These are phyloP conservation scores for Drosophila lacteicornis DNA, from an alignment of 1,140 invertebrate species.

Conservation along the genomic window DNA sequence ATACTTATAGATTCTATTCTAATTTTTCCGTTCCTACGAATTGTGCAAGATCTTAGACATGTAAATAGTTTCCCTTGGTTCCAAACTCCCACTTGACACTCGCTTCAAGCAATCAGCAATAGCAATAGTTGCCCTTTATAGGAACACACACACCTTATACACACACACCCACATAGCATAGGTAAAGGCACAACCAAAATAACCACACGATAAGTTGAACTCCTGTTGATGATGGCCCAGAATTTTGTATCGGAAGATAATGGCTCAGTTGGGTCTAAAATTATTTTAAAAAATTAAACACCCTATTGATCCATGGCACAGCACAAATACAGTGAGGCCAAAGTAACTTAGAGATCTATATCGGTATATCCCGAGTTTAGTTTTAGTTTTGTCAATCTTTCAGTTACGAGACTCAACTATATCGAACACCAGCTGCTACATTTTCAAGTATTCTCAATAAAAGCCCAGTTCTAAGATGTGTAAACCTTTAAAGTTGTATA, in stretches of 20 bases:
- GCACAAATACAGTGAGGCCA: conserved; percentile 48
- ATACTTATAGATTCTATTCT: conserved; percentile 16
- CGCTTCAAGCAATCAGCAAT: conserved; percentile 51
- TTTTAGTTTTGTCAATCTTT: conserved; percentile 25
- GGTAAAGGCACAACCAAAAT: conserved; percentile 27
- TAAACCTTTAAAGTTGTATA: conserved; percentile 37
- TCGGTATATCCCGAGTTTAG: conserved; percentile 8
- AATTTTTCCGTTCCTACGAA: conserved; percentile 32
- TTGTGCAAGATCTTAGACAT: conserved; percentile 39
- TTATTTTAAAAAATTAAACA: not conserved
- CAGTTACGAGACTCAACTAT: conserved; percentile 42
- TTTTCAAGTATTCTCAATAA: conserved; percentile 37
- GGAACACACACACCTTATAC: conserved; percentile 26
- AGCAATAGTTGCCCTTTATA: conserved; percentile 31
- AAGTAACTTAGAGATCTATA: conserved; percentile 28
- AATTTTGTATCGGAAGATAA: conserved; percentile 23
- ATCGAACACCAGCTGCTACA: conserved; percentile 26
- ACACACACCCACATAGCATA: conserved; percentile 11
- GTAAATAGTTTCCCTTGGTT: conserved; percentile 48
- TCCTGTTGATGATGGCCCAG: conserved; percentile 8
- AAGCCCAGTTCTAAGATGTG: conserved; percentile 42
- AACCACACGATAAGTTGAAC: conserved; percentile 23
- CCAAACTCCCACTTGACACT: conserved; percentile 19
- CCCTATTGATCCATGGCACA: conserved; percentile 16
- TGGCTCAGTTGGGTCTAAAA: conserved; percentile 22